Conservation (phyloP, 37 sponge, comb jelly and placozoan species). For the Eunapius fragilis region DNA sequence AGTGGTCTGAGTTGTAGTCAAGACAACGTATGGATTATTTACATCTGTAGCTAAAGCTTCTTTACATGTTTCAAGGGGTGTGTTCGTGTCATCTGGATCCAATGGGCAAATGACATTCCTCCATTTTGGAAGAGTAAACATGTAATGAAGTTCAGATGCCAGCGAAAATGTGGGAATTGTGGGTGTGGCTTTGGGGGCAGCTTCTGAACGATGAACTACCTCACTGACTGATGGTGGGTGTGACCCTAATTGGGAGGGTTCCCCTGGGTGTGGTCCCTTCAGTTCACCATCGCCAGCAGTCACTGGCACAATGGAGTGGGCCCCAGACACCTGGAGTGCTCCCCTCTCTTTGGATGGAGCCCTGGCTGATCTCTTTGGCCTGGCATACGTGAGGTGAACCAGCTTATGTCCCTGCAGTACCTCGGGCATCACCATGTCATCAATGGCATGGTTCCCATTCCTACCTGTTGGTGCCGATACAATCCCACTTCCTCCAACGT, state of each 20-base stretch:
- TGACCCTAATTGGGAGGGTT: neutral
- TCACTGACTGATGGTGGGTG: no score
- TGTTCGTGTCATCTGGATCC: neutral
- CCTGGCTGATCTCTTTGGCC: neutral
- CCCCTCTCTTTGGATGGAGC: neutral
- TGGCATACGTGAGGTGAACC: neutral
- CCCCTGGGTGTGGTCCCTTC: neutral
- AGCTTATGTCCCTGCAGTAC: neutral
- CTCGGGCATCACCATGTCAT: neutral
- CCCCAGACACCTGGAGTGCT: neutral
- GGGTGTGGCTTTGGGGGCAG: neutral
- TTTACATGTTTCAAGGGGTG: neutral
- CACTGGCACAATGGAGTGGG: neutral
- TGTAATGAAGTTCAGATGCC: neutral
- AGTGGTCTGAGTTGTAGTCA: no score
- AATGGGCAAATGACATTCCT: neutral
- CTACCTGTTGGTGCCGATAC: neutral
- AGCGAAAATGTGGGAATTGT: neutral
- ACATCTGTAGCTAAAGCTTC: neutral
- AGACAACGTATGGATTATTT: neutral
- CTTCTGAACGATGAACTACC: no score
- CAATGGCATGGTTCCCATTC: neutral
- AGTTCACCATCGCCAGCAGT: neutral
- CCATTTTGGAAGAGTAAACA: neutral
- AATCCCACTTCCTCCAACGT: neutral